Evolutionary conservation across 1,140 invertebrate species (phyloP).

Genomic region (Cyclargus thomasi): DNA sequence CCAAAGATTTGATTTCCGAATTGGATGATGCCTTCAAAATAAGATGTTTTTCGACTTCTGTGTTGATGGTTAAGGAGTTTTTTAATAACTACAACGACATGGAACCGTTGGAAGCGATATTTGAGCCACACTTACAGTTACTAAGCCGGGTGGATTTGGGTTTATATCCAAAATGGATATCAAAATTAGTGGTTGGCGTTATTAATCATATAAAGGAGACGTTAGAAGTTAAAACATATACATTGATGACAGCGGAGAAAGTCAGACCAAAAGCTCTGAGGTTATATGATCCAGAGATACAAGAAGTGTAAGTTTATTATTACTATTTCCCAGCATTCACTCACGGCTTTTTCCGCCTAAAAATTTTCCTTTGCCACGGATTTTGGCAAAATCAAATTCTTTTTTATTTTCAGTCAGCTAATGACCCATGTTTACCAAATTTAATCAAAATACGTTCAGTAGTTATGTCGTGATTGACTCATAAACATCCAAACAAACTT

Average conservation of each 20-base stretch:
- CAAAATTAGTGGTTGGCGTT: constrained; percentile 65
- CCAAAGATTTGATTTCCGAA: constrained; percentile 74
- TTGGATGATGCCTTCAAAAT: constrained; percentile 80
- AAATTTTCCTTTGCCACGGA: no score
- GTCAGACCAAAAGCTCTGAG: constrained; percentile 87
- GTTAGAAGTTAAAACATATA: constrained; percentile 76
- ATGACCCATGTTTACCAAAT: no score
- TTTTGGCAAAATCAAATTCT: no score
- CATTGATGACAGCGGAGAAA: constrained; percentile 65
- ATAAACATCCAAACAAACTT: no score
- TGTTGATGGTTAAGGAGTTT: constrained; percentile 77
- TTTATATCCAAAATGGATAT: constrained; percentile 79
- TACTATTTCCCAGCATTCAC: no score
- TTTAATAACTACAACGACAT: constrained; percentile 74
- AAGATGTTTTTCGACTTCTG: constrained; percentile 69
- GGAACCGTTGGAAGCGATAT: constrained; percentile 66
- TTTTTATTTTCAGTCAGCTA: no score
- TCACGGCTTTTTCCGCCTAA: no score
- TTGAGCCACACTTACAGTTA: constrained; percentile 62
- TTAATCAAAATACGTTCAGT: no score
- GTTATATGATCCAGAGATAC: constrained; percentile 89
- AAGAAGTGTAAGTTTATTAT: constrained; percentile 81
- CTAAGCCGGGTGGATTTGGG: constrained; percentile 71
- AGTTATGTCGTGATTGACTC: no score
- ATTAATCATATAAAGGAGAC: constrained; percentile 64